Conservation (phyloP, 1,140 invertebrate genomes). For the Tetragnatha versicolor region DNA sequence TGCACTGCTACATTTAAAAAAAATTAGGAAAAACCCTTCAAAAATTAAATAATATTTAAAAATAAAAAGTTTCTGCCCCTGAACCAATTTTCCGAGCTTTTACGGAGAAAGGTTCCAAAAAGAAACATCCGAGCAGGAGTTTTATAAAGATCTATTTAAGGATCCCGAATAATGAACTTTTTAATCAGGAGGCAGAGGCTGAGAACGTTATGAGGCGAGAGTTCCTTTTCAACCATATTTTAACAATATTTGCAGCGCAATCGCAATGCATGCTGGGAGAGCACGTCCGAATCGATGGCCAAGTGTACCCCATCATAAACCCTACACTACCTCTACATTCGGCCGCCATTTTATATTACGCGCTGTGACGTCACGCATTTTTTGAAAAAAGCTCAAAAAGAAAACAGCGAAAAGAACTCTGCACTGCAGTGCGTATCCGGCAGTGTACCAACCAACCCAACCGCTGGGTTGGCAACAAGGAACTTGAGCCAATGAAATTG, state of each 20-base stretch:
- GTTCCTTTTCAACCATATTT: conserved; percentile 35
- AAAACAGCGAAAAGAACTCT: conserved; percentile 14
- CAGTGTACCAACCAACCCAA: conserved; percentile 38
- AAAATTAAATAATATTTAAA: too few relatives aligned
- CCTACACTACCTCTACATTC: conserved; percentile 42
- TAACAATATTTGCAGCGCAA: conserved; percentile 39
- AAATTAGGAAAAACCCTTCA: too few relatives aligned
- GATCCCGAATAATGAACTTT: too few relatives aligned
- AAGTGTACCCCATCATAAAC: conserved; percentile 42
- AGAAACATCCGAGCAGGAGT: too few relatives aligned
- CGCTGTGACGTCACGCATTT: conserved; percentile 46
- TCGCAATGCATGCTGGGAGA: neutral
- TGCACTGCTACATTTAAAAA: too few relatives aligned
- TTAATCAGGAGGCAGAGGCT: too few relatives aligned
- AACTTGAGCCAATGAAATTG: conserved; percentile 35
- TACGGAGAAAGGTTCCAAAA: too few relatives aligned
- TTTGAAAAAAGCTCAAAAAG: conserved; percentile 16
- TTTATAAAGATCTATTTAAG: too few relatives aligned
- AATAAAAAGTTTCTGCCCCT: too few relatives aligned
- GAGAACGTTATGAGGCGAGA: too few relatives aligned
- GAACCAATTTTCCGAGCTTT: too few relatives aligned
- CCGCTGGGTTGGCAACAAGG: conserved; percentile 48
- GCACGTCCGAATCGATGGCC: conserved; percentile 37
- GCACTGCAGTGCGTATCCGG: conserved; percentile 46
- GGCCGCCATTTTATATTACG: conserved; percentile 54